Evolutionary conservation across 2,797 vertebrate species (phyloP).

Genomic region (Hypotaenidia philippensis): DNA sequence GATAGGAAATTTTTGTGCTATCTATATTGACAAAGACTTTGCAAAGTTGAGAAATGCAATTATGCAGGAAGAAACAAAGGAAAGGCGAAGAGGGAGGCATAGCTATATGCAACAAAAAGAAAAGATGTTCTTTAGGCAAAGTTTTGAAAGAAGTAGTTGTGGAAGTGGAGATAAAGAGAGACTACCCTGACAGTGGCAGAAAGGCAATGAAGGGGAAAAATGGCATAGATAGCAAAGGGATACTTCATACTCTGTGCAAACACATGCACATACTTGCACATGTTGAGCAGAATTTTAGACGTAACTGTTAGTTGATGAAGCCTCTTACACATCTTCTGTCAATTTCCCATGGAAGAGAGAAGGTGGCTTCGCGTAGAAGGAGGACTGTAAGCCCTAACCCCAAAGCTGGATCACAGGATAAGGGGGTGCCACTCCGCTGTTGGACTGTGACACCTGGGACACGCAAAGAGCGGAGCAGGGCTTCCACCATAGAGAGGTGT

Average conservation of each 20-base stretch:
- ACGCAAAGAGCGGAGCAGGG: not conserved
- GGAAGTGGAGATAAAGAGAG: not conserved
- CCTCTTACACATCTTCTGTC: not conserved
- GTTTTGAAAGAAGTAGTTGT: conserved; percentile 18
- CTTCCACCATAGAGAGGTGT: not conserved
- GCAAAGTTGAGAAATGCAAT: conserved; percentile 3
- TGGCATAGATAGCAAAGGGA: not conserved
- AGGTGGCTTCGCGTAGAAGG: not conserved
- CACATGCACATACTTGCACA: rapidly evolving
- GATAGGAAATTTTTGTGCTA: conserved; percentile 19
- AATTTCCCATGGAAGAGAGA: not conserved
- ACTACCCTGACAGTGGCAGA: not conserved
- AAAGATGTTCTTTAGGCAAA: not conserved
- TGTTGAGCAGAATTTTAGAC: not conserved
- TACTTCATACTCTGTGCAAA: not conserved
- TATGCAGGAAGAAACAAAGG: conserved; percentile 8
- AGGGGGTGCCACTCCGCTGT: not conserved
- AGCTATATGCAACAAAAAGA: not conserved
- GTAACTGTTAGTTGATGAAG: not conserved
- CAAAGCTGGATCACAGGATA: not conserved
- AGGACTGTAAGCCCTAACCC: not conserved
- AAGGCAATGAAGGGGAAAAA: not conserved
- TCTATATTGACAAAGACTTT: conserved; percentile 22
- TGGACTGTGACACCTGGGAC: not conserved
- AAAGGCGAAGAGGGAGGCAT: not conserved